Base-by-base conservation (phyloP, 2,888 invertebrate species). In the Gryllus longicercus region DNA sequence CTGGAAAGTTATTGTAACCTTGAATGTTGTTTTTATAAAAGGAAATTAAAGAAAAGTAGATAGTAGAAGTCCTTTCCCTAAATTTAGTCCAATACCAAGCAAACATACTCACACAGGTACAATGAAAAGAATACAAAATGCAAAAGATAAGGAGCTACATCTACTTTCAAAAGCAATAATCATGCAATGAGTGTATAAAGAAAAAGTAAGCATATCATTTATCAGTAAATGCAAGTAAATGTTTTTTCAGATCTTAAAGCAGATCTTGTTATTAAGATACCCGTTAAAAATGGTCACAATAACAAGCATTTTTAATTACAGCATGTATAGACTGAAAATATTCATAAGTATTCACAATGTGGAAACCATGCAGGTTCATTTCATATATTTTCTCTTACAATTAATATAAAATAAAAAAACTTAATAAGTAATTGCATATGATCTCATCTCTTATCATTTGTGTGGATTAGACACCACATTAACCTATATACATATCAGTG, bases 201-300 rank as follows among this genome's bases (percentile, higher is more conserved):
- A 63, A 63, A 63, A 16, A 63, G 14, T 14, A 14, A 63, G n/a
- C n/a, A 63, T n/a, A 18, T 63, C n/a, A 5, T 18, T 63, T 63
- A 18, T 63, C n/a, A 18, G n/a, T 63, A 63, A 63, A 63, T 63
- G 63, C 63, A 63, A 63, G 14, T 18, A 63, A 63, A 63, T 63
- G 5, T 63, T 63, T 38, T 18, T 63, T 63, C 63, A 63, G 63
- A 63, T n/a, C 63, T 18, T 63, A 63, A 63, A 8, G 63, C 63
- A 63, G n/a, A 63, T 63, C 63, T 63, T n/a, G n/a, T 63, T 63
- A 18, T 63, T 63, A 63, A 63, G 63, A 63, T 63, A 63, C 63
- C 63, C 63, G 63, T 63, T 63, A 63, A 63, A 63, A 63, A 14
- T 18, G 14, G 14, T 63, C 16, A 63, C 63, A 63, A 18, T 63